Evolutionary conservation across 2,113 vertebrate species (phyloP), one percentile per base, ranked within the genome.

Genomic region (Trematocara marginatum): DNA sequence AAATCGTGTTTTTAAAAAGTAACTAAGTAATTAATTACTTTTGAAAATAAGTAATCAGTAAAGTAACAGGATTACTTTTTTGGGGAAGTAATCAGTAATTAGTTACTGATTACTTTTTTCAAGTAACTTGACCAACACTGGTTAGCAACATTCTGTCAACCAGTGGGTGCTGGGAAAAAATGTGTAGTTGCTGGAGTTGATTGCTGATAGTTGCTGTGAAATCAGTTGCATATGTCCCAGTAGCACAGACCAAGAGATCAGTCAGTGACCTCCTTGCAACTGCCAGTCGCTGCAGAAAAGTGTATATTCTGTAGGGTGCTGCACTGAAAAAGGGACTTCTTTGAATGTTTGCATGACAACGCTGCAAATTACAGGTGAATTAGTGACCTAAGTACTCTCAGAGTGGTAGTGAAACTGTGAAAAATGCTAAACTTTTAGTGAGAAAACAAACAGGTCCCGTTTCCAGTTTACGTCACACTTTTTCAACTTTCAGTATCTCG

Each of bases 251-350:
- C 35, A 12, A 66, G 34, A 42, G 64, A 45, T 26, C 38, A 45
- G 66, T 71, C 38, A 45, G 20, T 26, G 38, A 6, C 1, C 20
- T 15, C 0, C 38, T 45, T 0, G 7, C 0, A 45, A 45, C 66
- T 3, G 12, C 7, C 12, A 23, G 38, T 69, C 2, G 0, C 12
- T 69, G 40, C 12, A 20, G 7, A 45, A 42, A 42, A 71, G 38
- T 71, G 20, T 1, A 26, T 45, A 26, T 45, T 45, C 40, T 45
- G 40, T 13, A 45, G 66, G 66, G 13, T 71, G 10, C 3, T 40
- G 10, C 10, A 66, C 18, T 61, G 0, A 66, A 20, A 9, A 38
- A 7, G 9, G 10, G 6, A 3, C 31, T 35, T 61, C 31, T 34
- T 61, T 61, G 57, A 34, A 34, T 61, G 57, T 34, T 34, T 34